phyloP scores from a whole-genome alignment of 2,888 invertebrate genomes.

The Eilema sororculum region DNA sequence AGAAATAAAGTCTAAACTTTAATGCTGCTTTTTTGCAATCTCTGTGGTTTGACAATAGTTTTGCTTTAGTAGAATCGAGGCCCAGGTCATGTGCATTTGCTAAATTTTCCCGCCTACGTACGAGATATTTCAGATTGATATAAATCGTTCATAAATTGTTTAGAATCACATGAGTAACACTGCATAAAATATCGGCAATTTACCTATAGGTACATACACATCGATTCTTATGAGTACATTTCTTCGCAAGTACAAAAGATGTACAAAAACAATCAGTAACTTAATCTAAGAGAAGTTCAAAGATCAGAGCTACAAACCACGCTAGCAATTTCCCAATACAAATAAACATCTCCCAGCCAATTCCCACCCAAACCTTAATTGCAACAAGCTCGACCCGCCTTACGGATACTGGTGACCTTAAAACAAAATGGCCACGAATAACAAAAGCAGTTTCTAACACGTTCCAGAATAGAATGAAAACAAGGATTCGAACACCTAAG shows the following conservation, averaged over 20 bases:
- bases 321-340: slow-evolving; percentile 16
- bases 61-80: too few species aligned
- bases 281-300: slow-evolving; percentile 8
- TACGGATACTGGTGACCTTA: slow-evolving; percentile 45
- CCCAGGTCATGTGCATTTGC: too few species aligned
- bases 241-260: neutral
- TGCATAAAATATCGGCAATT: too few species aligned
- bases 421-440: slow-evolving; percentile 48
- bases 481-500: slow-evolving; percentile 82
- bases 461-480: slow-evolving; percentile 77
- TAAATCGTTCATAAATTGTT: too few species aligned
- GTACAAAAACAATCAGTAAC: slow-evolving; percentile 4
- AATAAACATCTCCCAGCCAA: slow-evolving; percentile 20
- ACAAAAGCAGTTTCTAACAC: slow-evolving; percentile 74
- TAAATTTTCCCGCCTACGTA: too few species aligned
- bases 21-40: too few species aligned
- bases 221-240: neutral
- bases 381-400: slow-evolving; percentile 46
- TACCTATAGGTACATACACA: too few species aligned
- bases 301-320: slow-evolving; percentile 14
- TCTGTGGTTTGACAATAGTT: too few species aligned
- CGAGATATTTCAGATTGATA: too few species aligned
- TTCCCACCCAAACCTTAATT: slow-evolving; percentile 39
- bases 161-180: too few species aligned
- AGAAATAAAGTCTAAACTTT: too few species aligned